Evolutionary conservation across 92 coral and sea anemone species (phyloP).

Genomic region (Pocillopora grandis): DNA sequence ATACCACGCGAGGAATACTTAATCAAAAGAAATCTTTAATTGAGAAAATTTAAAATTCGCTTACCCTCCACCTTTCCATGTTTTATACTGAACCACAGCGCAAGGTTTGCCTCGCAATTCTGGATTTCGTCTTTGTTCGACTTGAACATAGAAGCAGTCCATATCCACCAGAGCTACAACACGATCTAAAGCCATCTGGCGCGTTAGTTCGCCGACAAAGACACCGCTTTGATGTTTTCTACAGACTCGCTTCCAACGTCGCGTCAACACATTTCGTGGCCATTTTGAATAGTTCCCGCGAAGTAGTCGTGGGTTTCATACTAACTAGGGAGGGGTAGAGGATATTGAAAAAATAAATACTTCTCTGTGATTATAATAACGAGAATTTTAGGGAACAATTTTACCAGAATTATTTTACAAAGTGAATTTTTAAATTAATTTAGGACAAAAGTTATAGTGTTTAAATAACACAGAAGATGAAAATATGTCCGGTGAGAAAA

Average conservation of each 20-base stretch:
- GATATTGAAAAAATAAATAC: neutral
- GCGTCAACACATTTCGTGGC: conserved; percentile 1
- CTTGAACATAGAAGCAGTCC: conserved; percentile 99
- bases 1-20: neutral
- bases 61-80: conserved; percentile 99
- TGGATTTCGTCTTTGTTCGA: conserved; percentile 91
- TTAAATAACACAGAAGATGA: neutral
- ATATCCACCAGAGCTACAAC: conserved; percentile 89
- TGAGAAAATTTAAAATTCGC: neutral
- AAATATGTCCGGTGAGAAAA: neutral
- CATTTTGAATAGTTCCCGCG: conserved; percentile 43
- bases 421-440: no score
- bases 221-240: neutral
- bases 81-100: conserved; percentile 95
- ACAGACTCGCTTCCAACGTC: no score
- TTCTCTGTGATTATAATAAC: neutral
- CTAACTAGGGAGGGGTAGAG: conserved; percentile 9
- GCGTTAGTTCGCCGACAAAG: neutral
- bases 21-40: neutral
- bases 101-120: conserved; percentile 87
- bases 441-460: neutral
- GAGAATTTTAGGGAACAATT: neutral
- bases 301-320: neutral
- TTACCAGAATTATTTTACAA: neutral
- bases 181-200: conserved; percentile 68